These are phyloP conservation scores for Rhopalosiphum padi DNA, from an alignment of 1,140 invertebrate species.

Conservation along the genomic window DNA sequence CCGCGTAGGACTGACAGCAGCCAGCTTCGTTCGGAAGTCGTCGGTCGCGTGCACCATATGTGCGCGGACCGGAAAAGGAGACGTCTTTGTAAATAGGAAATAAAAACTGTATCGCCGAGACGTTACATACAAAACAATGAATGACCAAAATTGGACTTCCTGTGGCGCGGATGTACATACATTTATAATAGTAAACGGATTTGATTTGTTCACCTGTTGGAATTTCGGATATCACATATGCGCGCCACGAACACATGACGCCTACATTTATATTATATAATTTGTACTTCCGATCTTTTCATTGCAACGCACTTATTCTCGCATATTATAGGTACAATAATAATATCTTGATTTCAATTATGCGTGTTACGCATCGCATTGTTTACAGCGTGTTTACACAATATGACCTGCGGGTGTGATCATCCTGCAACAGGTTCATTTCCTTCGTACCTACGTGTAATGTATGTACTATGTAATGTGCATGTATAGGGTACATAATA, in stretches of 20 bases:
- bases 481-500: neutral
- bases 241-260: conserved; percentile 34
- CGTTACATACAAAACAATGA: neutral
- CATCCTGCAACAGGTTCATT: conserved; percentile 4
- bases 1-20: neutral
- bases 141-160: conserved; percentile 42
- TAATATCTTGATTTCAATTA: neutral
- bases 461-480: neutral
- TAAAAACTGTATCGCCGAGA: neutral
- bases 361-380: conserved; percentile 18
- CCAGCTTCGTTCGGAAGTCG: neutral
- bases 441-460: neutral
- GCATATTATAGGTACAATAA: neutral
- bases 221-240: conserved; percentile 33
- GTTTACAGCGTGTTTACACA: neutral
- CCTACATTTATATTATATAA: conserved; percentile 11
- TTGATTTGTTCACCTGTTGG: conserved; percentile 48
- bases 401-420: neutral
- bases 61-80: neutral
- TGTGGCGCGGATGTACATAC: neutral
- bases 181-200: neutral
- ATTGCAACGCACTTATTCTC: neutral
- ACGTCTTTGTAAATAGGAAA: neutral
- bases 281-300: conserved; percentile 55
- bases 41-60: neutral